Base-by-base conservation (phyloP, 1,140 invertebrate species). In the honey bee (Apis mellifera) region DNA sequence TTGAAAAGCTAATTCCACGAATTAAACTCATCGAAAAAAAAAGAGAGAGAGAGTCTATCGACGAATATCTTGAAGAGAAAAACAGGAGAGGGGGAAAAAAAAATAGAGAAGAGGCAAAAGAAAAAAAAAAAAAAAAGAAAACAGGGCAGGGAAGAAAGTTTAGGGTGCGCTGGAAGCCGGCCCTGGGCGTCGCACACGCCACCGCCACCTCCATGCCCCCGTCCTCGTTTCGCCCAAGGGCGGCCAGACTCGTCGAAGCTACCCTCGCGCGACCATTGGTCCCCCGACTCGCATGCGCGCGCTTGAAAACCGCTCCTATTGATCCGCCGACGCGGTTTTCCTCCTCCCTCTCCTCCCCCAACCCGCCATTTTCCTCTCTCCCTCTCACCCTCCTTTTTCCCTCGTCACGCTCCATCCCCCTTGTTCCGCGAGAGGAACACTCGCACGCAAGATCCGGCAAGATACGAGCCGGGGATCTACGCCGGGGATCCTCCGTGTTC, bases 401-500 rank as follows among this genome's bases (percentile, higher is more conserved):
- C 64, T 71, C 57, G 57, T 64, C 72, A 13, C 26, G 64, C 50
- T 74, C 32, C 66, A 69, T 68, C 72, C 77, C 77, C 52, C 68
- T n/a, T 26, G 23, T 68, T 65, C 68, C 64, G 79, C 71, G 65
- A 88, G 88, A 42, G 32, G 32, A 83, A 90, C 85, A 83, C 84
- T 89, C 87, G 89, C 89, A 91, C 90, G 91, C 91, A 92, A 93
- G 90, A 93, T 93, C 89, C 89, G 84, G 81, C 85, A 89, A 91
- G 91, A 93, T 92, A 92, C 84, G 87, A 88, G 86, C 83, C 70
- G 77, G 62, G 77, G 62, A 69, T 66, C 85, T 52, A 84, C 87
- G 71, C 69, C 84, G 84, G 82, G 84, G 82, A 75, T 82, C 84
- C 73, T 81, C 9, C 13, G 13, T 19, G 75, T 82, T 83, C 57